A percentile compares a stretch with the other conserved stretches of the same genome.
These are phyloP conservation scores for Dendrocincla tyrannina DNA, from an alignment of 2,797 vertebrate genomes.

Conservation along the genomic window DNA sequence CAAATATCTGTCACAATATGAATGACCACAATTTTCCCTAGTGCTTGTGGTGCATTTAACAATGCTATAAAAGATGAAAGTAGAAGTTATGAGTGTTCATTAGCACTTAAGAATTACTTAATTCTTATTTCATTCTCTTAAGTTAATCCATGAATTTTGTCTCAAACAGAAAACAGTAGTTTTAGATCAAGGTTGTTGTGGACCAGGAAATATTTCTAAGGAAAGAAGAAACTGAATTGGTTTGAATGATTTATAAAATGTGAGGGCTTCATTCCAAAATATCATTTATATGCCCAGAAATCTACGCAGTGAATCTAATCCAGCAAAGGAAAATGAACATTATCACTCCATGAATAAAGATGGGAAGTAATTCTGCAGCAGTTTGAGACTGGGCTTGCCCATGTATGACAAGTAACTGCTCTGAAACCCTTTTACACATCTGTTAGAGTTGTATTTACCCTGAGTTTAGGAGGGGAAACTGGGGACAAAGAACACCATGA, in stretches of 20 bases:
- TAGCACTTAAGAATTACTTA: conserved; percentile 4
- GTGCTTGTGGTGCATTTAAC: background rate
- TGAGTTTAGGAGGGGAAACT: background rate
- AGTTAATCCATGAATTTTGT: background rate
- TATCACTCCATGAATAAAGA: conserved; percentile 16
- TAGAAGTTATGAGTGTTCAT: background rate
- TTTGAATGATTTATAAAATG: conserved; percentile 16
- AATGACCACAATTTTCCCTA: background rate
- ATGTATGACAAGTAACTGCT: background rate
- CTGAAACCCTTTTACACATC: background rate
- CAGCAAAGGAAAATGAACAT: conserved; percentile 34
- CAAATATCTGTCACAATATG: background rate
- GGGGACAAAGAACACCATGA: background rate
- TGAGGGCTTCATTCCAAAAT: conserved; percentile 29
- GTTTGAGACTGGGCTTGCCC: background rate
- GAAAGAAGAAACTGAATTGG: background rate
- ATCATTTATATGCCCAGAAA: conserved; percentile 27
- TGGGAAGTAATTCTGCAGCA: background rate
- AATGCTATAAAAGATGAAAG: background rate
- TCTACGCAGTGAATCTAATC: background rate
- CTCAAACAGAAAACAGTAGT: background rate
- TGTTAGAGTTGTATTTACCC: background rate
- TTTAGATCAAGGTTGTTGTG: background rate
- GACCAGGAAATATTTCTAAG: background rate
- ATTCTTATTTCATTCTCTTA: background rate